phyloP scores from a whole-genome alignment of 2,113 vertebrate species.

The Onychostruthus taczanowskii region DNA sequence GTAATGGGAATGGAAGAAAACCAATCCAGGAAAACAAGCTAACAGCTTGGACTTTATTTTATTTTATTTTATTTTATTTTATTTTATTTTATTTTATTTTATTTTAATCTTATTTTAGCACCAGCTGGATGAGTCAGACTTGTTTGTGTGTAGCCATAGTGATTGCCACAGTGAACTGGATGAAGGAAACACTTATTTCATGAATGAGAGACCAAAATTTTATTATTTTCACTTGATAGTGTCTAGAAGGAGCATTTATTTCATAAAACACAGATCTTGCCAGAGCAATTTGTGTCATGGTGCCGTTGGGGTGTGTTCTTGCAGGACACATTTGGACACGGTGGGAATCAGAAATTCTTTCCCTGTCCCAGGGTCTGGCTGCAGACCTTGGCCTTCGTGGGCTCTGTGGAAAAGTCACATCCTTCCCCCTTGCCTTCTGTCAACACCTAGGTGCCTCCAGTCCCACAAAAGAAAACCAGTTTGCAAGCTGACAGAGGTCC shows the following conservation, averaged over 20 bases:
- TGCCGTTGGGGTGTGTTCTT: not conserved
- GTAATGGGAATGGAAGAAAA: not conserved
- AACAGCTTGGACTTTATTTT: too few relatives aligned
- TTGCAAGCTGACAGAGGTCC: not conserved
- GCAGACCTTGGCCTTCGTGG: not conserved
- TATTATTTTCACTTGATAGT: not conserved
- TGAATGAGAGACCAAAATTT: not conserved
- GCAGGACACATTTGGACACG: not conserved
- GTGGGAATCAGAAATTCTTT: not conserved
- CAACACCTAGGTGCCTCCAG: not conserved
- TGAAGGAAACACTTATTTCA: not conserved
- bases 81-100: too few relatives aligned
- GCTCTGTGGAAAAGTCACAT: not conserved
- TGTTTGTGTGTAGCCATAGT: not conserved
- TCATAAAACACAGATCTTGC: not conserved
- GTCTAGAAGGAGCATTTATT: not conserved
- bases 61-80: too few relatives aligned
- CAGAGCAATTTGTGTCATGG: not conserved
- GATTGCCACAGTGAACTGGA: not conserved
- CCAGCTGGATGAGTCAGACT: rapidly evolving
- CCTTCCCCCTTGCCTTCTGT: not conserved
- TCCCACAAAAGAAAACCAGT: not conserved
- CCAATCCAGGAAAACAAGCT: not conserved
- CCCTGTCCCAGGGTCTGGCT: not conserved
- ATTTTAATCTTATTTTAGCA: not conserved